These are phyloP conservation scores for Eremobia ochroleuca DNA, from an alignment of 2,888 invertebrate species.

Conservation along the genomic window DNA sequence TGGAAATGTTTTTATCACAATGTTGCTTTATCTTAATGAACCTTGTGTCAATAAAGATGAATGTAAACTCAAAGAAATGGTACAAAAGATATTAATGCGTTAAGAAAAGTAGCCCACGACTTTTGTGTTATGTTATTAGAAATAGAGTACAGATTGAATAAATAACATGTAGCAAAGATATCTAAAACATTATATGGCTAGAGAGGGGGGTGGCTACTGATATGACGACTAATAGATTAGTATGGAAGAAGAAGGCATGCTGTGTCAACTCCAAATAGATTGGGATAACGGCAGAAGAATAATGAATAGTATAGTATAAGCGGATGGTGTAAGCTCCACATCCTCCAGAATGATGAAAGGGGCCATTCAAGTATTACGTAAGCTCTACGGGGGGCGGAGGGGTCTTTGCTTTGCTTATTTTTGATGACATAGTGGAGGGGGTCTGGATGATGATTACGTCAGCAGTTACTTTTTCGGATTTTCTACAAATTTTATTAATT, in stretches of 20 bases:
- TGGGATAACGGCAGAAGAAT: neutral
- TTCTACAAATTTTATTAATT: too few species aligned
- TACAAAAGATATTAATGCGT: neutral
- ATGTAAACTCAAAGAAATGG: too few species aligned
- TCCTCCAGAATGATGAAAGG: neutral
- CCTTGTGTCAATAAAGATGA: neutral
- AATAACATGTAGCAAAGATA: neutral
- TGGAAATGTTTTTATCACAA: neutral
- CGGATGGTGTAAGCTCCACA: neutral
- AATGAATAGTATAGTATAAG: neutral
- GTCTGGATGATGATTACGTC: too few species aligned
- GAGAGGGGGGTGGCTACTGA: neutral
- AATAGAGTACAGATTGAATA: neutral
- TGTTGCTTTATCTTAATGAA: neutral
- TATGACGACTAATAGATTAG: neutral
- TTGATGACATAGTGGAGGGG: too few species aligned
- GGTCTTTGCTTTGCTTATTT: too few species aligned
- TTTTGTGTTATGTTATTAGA: neutral
- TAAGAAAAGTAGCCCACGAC: neutral
- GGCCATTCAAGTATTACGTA: too few species aligned
- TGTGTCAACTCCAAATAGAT: neutral
- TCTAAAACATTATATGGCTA: neutral
- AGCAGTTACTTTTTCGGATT: too few species aligned
- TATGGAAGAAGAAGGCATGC: neutral
- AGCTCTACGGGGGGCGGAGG: too few species aligned